phyloP scores from a whole-genome alignment of 2,888 invertebrate species.

The Machimus atricapillus region DNA sequence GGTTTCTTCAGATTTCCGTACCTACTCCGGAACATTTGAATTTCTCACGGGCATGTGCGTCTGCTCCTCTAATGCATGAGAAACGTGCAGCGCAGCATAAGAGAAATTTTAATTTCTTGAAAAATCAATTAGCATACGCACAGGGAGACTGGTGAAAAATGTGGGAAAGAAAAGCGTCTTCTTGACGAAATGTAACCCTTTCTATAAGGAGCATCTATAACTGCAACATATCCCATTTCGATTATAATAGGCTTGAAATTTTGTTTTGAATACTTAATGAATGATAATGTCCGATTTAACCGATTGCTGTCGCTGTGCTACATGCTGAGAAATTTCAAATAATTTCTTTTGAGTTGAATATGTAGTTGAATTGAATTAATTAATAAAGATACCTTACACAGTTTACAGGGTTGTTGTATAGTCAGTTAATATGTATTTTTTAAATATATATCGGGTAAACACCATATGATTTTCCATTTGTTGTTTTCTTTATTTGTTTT shows the following conservation, averaged over 20 bases:
- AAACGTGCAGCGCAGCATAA: neutral
- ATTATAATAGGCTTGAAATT: neutral
- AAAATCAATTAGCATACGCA: constrained; percentile 26
- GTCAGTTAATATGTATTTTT: too few species aligned
- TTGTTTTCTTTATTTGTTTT: too few species aligned
- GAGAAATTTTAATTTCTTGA: neutral
- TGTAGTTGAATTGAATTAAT: too few species aligned
- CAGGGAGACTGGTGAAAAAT: neutral
- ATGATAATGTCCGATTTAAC: neutral
- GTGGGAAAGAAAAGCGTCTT: neutral
- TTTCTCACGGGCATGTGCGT: constrained; percentile 13
- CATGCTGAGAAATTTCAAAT: neutral
- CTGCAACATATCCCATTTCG: neutral
- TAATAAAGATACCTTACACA: too few species aligned
- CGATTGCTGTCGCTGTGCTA: neutral
- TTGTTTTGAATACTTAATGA: neutral
- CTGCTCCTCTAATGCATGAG: neutral
- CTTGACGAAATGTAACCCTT: neutral
- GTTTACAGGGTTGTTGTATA: too few species aligned
- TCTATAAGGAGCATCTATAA: neutral
- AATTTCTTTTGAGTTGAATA: neutral
- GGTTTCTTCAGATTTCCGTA: constrained; percentile 10
- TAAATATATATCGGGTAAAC: too few species aligned
- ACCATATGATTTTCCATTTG: too few species aligned
- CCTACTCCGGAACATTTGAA: neutral